Base-by-base conservation (phyloP, 2,888 invertebrate genomes). In the Trichogramma dendrolimi region DNA sequence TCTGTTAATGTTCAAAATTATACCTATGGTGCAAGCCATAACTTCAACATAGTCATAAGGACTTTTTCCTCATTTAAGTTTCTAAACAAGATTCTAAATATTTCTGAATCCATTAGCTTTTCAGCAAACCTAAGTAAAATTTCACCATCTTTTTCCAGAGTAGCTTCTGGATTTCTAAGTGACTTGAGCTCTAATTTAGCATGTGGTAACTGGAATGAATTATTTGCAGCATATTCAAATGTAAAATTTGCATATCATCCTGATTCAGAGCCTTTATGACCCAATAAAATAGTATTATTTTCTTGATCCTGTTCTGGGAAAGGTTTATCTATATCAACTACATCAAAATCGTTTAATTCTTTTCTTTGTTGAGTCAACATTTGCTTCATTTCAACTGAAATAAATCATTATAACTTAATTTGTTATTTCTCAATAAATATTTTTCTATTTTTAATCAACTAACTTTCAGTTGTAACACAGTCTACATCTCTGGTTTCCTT, bases 11-110 rank as follows among this genome's bases (percentile, higher is more conserved):
- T 53, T 6, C 47, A 40, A 14, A 39, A 42, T 53, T 10, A 43
- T 77, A 92, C 94, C 95, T 70, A 94, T 91, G 0, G 99, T 98
- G 79, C 99, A 99, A 1, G 99, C 99, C 98, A 99, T 99, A 7
- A 99, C 90, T 82, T 99, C 99, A 0, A 99, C 93, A 80, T 94
- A 99, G 78, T 98, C 90, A 80, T 96, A 98, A 2, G 85, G 83
- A 58, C 90, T 90, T 78, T 93, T 95, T 55, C 90, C 88, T 43
- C 94, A 83, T 80, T 99, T 99, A 27, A 99, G 81, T 80, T 97
- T 96, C 79, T 96, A 95, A 43, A 99, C 95, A 59, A 98, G 81
- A 80, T 98, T 98, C 83, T 99, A 99, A 71, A 99, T 97, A 79
- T 99, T 99, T 55, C 94, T 85, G 81, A 98, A 98, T 4, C 98